Percentiles rank a stretch among this genome's conserved stretches.
phyloP scores from a whole-genome alignment of 2,888 invertebrate species.

The Yponomeuta sedellus region DNA sequence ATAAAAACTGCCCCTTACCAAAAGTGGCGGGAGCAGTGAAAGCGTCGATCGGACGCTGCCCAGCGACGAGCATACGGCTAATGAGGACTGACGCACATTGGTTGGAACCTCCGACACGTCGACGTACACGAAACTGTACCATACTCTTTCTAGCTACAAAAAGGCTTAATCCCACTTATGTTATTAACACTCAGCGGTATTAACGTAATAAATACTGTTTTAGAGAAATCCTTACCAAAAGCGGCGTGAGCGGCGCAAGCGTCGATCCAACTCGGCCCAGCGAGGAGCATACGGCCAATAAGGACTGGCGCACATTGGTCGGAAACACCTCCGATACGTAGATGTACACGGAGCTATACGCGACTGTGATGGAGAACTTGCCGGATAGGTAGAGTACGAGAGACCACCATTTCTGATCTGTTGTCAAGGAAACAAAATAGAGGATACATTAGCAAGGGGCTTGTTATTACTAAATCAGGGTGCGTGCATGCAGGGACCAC shows the following conservation, averaged over 20 bases:
- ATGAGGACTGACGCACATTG: slow-evolving; percentile 29
- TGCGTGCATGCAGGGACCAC: too few relatives aligned
- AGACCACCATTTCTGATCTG: slow-evolving; percentile 60
- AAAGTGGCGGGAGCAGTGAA: slow-evolving; percentile 11
- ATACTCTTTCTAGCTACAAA: too few relatives aligned
- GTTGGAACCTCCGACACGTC: slow-evolving; percentile 58
- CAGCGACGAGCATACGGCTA: too few relatives aligned
- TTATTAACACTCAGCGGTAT: too few relatives aligned
- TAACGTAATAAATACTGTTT: background rate
- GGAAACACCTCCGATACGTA: slow-evolving; percentile 83
- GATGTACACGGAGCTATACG: slow-evolving; percentile 80
- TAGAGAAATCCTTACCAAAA: slow-evolving; percentile 68
- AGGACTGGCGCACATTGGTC: slow-evolving; percentile 78
- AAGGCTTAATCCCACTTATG: too few relatives aligned
- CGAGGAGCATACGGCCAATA: slow-evolving; percentile 79
- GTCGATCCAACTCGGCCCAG: slow-evolving; percentile 81
- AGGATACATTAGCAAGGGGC: too few relatives aligned
- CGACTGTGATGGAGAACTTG: slow-evolving; percentile 80
- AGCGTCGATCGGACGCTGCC: too few relatives aligned
- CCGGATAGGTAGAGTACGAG: slow-evolving; percentile 76
- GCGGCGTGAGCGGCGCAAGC: slow-evolving; percentile 79
- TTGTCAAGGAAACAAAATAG: too few relatives aligned
- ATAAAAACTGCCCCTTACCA: too few relatives aligned
- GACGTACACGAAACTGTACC: too few relatives aligned
- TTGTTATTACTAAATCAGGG: too few relatives aligned